Evolutionary conservation across 2,113 vertebrate genomes (phyloP).

Genomic region (Globicephala melas): DNA sequence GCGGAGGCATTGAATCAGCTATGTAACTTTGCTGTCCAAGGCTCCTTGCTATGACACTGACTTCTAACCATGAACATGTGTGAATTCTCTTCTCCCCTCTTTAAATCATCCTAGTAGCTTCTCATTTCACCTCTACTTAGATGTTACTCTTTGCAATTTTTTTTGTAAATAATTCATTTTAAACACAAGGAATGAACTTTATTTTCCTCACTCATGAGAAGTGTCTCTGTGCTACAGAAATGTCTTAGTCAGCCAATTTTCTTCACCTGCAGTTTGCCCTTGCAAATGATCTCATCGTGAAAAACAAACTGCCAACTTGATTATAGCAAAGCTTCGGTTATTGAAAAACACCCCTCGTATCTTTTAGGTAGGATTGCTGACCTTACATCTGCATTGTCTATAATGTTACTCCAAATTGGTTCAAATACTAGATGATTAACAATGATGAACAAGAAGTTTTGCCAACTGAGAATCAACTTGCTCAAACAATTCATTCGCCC

Average conservation of each 20-base stretch:
- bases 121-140: not conserved
- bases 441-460: not conserved
- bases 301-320: not conserved
- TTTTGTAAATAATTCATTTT: constrained; percentile 1
- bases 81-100: not conserved
- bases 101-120: not conserved
- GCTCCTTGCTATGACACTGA: not conserved
- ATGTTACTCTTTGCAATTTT: not conserved
- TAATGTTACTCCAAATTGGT: not conserved
- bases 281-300: not conserved
- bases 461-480: not conserved
- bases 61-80: not conserved
- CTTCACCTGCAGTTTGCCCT: not conserved
- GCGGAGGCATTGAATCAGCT: not conserved
- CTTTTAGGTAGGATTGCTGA: not conserved
- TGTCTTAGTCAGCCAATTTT: not conserved
- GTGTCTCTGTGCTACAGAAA: not conserved
- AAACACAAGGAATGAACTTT: not conserved
- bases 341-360: not conserved
- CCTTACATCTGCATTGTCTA: not conserved
- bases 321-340: not conserved
- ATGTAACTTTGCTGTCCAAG: not conserved
- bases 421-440: not conserved
- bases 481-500: not conserved
- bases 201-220: not conserved